Evolutionary conservation across 2,888 invertebrate genomes (phyloP), one percentile per base, ranked within the genome.

Genomic region (Polia nebulosa): DNA sequence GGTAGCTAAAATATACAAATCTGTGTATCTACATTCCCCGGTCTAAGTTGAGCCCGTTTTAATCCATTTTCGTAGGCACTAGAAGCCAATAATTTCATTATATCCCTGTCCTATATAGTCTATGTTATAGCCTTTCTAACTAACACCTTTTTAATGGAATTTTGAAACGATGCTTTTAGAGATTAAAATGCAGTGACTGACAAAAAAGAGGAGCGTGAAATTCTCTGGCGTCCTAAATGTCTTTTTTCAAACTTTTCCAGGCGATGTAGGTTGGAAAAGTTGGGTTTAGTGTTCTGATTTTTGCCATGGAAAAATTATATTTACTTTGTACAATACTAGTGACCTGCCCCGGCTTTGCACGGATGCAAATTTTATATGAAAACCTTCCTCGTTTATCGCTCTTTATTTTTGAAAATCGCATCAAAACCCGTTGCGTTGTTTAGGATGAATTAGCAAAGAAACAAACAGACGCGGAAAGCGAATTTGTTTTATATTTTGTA

Each of bases 131-230:
- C 22, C 22, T 25, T 55, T 56, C 22, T 27, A 52, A 56, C 22
- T 51, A 41, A 15, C 17, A 53, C 41, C 15, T 60, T 51, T 56
- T 27, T 44, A 63, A 78, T 53, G 6, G 20, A 74, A 74, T 79
- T 76, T 61, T 25, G 20, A 15, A 57, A 20, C 51, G 15, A 45
- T 27, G 22, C 51, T 75, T 57, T 72, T 27, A 68, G 51, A 45
- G 15, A 52, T 67, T 57, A 52, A 39, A 55, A 3, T n/a, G 3
- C 25, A n/a, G 2, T 13, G 20, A 70, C 22, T 47, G 15, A 34
- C 22, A 71, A 49, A 71, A 67, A 73, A 13, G 7, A 17, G 39
- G 2, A 20, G 29, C 36, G 41, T 20, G 9, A 52, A 36, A 59
- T 70, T 57, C 34, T 41, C 56, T 32, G 20, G 34, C n/a, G n/a